Evolutionary conservation across 2,113 vertebrate genomes (phyloP).

Genomic region (Malurus alboscapulatus): DNA sequence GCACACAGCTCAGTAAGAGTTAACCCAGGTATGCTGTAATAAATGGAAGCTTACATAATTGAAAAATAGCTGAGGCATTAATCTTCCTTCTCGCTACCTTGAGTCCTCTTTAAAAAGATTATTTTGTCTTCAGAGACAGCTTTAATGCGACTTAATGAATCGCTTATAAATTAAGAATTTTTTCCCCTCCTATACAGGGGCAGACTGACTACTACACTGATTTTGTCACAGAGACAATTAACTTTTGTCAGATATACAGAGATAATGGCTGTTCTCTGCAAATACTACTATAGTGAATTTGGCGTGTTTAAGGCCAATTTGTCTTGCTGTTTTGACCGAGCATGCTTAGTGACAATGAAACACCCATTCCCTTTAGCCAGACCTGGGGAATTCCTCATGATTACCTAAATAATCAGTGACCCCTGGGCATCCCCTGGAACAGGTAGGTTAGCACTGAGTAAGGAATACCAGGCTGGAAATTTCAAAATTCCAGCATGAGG

Average conservation of each 20-base stretch:
- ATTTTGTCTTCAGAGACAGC: conserved; percentile 62
- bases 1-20: background rate
- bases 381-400: background rate
- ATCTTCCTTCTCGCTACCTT: conserved; percentile 28
- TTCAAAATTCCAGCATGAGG: background rate
- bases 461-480: background rate
- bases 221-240: conserved; percentile 40
- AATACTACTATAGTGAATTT: conserved; percentile 16
- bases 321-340: background rate
- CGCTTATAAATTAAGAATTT: conserved; percentile 28
- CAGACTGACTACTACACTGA: conserved; percentile 8
- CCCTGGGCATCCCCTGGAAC: background rate
- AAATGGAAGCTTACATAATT: conserved; percentile 43
- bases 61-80: conserved; percentile 55
- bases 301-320: background rate
- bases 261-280: conserved; percentile 21
- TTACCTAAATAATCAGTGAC: background rate
- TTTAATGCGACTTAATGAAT: conserved; percentile 69
- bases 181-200: background rate
- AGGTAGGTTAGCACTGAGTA: background rate
- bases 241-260: conserved; percentile 45
- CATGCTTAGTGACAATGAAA: background rate
- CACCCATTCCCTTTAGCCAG: background rate
- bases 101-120: conserved; percentile 63
- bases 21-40: conserved; percentile 15